Base-by-base conservation (phyloP, 2,797 vertebrate genomes). In the Acanthurus leucopareius region DNA sequence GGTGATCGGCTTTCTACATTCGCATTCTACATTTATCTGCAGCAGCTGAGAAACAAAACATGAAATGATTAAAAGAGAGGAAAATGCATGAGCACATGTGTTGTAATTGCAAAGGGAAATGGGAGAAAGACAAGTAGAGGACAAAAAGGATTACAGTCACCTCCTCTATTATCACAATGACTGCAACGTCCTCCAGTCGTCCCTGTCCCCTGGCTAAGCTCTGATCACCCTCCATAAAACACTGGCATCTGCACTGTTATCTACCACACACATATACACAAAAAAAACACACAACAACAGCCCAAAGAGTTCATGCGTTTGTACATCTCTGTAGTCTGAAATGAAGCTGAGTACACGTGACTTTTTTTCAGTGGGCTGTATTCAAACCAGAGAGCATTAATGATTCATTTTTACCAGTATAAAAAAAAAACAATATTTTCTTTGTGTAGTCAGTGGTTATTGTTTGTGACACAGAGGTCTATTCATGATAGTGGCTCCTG, bases 291-390 rank as follows among this genome's bases (percentile, higher is more conserved):
- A 77, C 53, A 72, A 28, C 66, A 64, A 19, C 45, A 59, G 25
- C 20, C 56, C 62, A 56, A 45, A 68, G 32, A 47, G 35, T 38
- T 69, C 7, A 25, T 22, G 32, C 5, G 38, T 52, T 45, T 17
- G 38, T 28, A 28, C 28, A 4, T 28, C 28, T 28, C 28, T 28
- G 28, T 28, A 54, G 35, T 25, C 78, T 75, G 77, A 84, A 83
- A 69, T 32, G 61, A 73, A 79, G 64, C 56, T 82, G 89, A 94
- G 79, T 93, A 94, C 79, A 94, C 86, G 69, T 95, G 96, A 58
- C 94, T 94, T 94, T 69, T 91, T 87, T 93, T 96, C 7, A 96
- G 75, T 70, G 82, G 48, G 28, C 76, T 88, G 95, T 95, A 77
- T 1, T 38, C 38, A 61, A 60, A 3, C n/a, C 28, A 56, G 59